Percentiles rank a stretch among this genome's conserved stretches.
phyloP scores from a whole-genome alignment of 37 sponge, comb jelly and placozoan species.

The Aplysina aerophoba region DNA sequence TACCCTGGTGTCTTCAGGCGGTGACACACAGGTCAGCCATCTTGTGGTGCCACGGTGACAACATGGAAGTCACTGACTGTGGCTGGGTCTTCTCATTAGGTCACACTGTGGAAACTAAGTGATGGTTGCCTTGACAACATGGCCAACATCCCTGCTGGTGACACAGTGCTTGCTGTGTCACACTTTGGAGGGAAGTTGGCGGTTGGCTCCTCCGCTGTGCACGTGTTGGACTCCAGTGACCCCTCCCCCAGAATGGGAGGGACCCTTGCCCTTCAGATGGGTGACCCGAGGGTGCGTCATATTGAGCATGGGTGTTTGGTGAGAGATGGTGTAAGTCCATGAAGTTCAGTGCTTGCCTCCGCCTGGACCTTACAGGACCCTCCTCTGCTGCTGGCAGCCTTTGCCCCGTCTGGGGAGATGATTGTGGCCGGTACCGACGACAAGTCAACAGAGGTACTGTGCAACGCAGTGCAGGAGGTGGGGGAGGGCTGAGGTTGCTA shows the following conservation, averaged over 20 bases:
- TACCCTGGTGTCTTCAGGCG: conserved; percentile 5
- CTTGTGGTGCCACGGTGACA: not conserved
- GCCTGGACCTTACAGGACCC: conserved; percentile 51
- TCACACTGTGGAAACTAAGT: conserved; percentile 38
- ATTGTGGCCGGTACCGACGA: conserved; percentile 68
- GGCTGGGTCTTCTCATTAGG: conserved; percentile 26
- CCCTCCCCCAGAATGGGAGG: conserved; percentile 36
- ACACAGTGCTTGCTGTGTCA: conserved; percentile 56
- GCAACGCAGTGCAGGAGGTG: too few relatives aligned
- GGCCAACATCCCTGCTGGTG: conserved; percentile 2
- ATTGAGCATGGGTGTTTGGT: not conserved
- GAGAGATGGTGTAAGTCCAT: too few relatives aligned
- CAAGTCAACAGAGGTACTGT: conserved; percentile 40
- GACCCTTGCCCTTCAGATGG: conserved; percentile 54
- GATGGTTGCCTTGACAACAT: conserved; percentile 21
- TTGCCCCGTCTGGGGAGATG: conserved; percentile 61
- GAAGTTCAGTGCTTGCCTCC: too few relatives aligned
- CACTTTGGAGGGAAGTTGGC: conserved; percentile 30
- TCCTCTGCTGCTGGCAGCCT: conserved; percentile 64
- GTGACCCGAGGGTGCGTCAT: not conserved
- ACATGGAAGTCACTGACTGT: not conserved
- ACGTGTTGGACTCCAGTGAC: conserved; percentile 34
- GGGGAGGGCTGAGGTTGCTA: too few relatives aligned
- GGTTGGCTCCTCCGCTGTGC: conserved; percentile 55
- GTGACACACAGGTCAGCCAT: conserved; percentile 25